phyloP scores from a whole-genome alignment of 2,113 vertebrate genomes.

The Muntiacus muntjak region DNA sequence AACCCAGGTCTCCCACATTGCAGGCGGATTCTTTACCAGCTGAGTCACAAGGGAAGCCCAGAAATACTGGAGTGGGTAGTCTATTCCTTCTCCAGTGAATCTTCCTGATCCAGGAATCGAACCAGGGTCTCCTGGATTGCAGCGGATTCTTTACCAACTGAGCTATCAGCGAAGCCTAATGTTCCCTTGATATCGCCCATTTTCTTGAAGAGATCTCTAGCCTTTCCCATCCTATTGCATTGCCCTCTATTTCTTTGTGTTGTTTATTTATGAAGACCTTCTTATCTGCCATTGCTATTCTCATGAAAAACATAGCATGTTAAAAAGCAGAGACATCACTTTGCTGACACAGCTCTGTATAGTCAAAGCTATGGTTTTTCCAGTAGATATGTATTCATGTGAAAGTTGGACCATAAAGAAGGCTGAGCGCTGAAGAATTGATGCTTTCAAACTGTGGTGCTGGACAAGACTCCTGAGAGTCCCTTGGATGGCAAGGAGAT shows the following conservation, averaged over 20 bases:
- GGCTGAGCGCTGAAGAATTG: fast-evolving
- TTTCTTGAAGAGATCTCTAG: not conserved
- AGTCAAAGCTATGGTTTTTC: not conserved
- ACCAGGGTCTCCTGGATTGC: not conserved
- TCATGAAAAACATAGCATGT: not conserved
- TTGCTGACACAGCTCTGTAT: not conserved
- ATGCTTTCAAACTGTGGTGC: not conserved
- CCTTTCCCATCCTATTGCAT: not conserved
- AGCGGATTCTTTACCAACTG: not conserved
- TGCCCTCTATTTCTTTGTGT: not conserved
- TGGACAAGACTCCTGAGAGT: not conserved
- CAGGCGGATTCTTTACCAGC: not conserved
- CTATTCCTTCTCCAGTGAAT: not conserved
- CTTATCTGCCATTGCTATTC: not conserved
- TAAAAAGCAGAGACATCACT: not conserved
- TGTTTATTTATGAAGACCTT: not conserved
- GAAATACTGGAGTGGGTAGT: not conserved
- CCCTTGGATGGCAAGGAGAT: not conserved
- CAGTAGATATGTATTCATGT: not conserved
- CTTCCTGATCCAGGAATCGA: not conserved
- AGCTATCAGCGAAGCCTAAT: not conserved
- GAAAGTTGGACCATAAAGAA: not conserved
- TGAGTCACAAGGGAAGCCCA: not conserved
- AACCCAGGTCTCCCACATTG: not conserved
- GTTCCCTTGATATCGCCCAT: not conserved